phyloP scores from a whole-genome alignment of 2,113 vertebrate genomes.

The Cromileptes altivelis region DNA sequence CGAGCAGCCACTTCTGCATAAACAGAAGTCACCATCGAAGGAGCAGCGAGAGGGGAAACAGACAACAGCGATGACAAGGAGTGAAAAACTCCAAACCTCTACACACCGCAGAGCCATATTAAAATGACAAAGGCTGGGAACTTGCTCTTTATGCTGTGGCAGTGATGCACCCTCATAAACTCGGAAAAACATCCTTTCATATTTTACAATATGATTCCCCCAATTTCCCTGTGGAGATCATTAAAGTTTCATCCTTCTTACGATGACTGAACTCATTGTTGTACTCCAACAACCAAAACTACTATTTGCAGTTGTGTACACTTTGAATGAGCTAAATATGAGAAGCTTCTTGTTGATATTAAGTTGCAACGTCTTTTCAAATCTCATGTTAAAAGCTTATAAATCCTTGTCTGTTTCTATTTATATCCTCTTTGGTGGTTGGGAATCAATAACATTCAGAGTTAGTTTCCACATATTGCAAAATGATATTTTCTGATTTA shows the following conservation, averaged over 20 bases:
- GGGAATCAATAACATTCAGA: conserved; percentile 35
- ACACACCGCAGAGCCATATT: conserved; percentile 43
- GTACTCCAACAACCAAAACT: conserved; percentile 50
- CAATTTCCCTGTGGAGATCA: conserved; percentile 51
- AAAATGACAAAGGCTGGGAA: conserved; percentile 73
- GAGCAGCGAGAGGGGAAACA: conserved; percentile 51
- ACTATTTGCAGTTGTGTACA: conserved; percentile 57
- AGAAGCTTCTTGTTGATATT: conserved; percentile 49
- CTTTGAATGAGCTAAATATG: conserved; percentile 30
- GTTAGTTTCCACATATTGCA: not conserved
- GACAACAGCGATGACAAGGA: conserved; percentile 56
- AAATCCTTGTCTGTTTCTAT: conserved; percentile 18
- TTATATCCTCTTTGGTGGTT: not conserved
- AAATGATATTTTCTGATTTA: not conserved
- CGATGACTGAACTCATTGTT: conserved; percentile 43
- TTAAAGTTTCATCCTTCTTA: conserved; percentile 61
- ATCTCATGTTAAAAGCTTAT: conserved; percentile 31
- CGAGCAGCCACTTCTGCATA: conserved; percentile 62
- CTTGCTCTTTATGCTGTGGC: conserved; percentile 65
- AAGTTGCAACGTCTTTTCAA: conserved; percentile 46
- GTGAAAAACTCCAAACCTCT: conserved; percentile 53
- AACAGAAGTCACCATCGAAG: conserved; percentile 69
- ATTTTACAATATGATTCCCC: conserved; percentile 49
- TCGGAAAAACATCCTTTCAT: conserved; percentile 67
- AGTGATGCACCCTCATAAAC: conserved; percentile 58